phyloP scores from a whole-genome alignment of 2,113 vertebrate species.

The Labrus mixtus region DNA sequence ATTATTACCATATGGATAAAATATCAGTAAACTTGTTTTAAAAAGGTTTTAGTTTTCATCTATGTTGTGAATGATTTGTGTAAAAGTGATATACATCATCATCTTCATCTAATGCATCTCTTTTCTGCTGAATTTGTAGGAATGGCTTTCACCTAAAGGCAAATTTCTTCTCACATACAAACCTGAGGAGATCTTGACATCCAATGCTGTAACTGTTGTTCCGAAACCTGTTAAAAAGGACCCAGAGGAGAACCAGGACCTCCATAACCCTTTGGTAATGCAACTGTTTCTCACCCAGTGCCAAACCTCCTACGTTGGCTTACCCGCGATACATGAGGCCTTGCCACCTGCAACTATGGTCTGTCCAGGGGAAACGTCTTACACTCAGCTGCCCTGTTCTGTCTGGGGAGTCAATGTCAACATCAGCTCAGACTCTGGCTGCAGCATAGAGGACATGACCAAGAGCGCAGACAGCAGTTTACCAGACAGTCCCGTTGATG shows the following conservation, averaged over 20 bases:
- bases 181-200: slow-evolving; percentile 36
- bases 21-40: too few species aligned
- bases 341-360: neutral
- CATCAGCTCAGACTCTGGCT: slow-evolving; percentile 52
- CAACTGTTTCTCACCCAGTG: slow-evolving; percentile 10
- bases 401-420: neutral
- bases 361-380: slow-evolving; percentile 21
- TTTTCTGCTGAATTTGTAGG: slow-evolving; percentile 43
- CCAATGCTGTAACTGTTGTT: slow-evolving; percentile 13
- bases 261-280: neutral
- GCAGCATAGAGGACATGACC: slow-evolving; percentile 39
- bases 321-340: slow-evolving; percentile 31
- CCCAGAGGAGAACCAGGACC: slow-evolving; percentile 31
- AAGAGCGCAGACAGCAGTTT: slow-evolving; percentile 49
- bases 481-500: slow-evolving; percentile 23
- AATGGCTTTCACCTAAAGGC: slow-evolving; percentile 57
- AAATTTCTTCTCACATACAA: neutral
- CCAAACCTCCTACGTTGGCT: slow-evolving; percentile 54
- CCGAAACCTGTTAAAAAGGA: slow-evolving; percentile 26
- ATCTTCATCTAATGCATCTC: neutral
- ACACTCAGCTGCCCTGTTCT: slow-evolving; percentile 57
- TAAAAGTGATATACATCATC: neutral
- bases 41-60: neutral
- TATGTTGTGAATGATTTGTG: neutral
- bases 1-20: too few species aligned